Evolutionary conservation across 53 echinoderm and acorn worm genomes (phyloP).

Genomic region (Paracentrotus lividus): DNA sequence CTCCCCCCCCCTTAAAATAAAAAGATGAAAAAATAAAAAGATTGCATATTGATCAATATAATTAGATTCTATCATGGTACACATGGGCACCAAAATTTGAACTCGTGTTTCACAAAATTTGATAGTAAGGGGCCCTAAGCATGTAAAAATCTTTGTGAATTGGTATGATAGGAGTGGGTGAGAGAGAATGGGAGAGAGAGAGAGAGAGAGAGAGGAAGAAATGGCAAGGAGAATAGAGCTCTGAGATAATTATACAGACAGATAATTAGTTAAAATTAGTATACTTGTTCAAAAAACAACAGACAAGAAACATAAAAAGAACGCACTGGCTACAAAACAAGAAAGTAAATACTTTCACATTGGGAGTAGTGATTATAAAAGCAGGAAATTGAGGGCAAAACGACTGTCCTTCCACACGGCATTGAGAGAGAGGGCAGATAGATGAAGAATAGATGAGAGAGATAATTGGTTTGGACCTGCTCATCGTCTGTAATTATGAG

Average conservation of each 20-base stretch:
- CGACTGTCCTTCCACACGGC: constrained; percentile 32
- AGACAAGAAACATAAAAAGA: background rate
- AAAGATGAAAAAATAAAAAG: too few relatives aligned
- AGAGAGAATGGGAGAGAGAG: background rate
- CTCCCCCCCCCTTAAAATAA: too few relatives aligned
- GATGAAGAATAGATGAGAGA: constrained; percentile 7
- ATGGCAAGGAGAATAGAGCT: background rate
- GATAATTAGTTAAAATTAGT: background rate
- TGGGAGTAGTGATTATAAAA: background rate
- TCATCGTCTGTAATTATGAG: constrained; percentile 56
- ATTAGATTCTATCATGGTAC: too few relatives aligned
- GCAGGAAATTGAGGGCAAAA: constrained; percentile 5
- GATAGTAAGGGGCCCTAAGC: too few relatives aligned
- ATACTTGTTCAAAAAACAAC: background rate
- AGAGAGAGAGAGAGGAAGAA: background rate
- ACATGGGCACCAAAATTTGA: too few relatives aligned
- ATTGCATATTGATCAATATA: too few relatives aligned
- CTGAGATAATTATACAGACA: too few relatives aligned
- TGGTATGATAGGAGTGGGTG: background rate
- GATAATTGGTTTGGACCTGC: constrained; percentile 51
- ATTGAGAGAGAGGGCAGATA: background rate
- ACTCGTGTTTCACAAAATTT: too few relatives aligned
- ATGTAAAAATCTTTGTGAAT: too few relatives aligned
- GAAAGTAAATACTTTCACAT: background rate
- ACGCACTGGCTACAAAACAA: background rate